Percentiles rank a stretch among this genome's conserved stretches.
Evolutionary conservation across 2,113 vertebrate species (phyloP).

Genomic region (Gallinago jamesoni): DNA sequence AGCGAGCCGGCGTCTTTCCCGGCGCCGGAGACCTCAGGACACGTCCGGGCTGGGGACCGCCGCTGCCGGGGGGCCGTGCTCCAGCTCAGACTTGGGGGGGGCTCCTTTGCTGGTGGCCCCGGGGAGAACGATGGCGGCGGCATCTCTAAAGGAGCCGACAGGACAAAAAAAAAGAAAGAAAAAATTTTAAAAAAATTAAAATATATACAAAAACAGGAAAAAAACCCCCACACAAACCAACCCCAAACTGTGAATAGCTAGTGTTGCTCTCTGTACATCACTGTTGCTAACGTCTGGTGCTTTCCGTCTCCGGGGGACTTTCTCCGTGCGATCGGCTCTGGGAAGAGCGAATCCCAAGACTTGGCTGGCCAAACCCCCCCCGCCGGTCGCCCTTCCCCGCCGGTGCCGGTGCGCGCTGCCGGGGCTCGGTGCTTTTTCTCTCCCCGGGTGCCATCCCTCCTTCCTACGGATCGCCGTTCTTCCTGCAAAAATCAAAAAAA

Average conservation of each 20-base stretch:
- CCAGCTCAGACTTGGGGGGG: neutral
- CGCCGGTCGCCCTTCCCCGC: neutral
- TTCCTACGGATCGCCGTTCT: constrained; percentile 43
- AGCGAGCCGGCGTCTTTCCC: neutral
- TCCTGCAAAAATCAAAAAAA: neutral
- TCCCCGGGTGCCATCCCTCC: constrained; percentile 50
- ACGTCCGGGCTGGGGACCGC: neutral
- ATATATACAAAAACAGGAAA: constrained; percentile 43
- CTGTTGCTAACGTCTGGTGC: constrained; percentile 74
- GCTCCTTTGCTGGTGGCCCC: neutral
- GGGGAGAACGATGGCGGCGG: neutral
- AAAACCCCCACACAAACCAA: constrained; percentile 33
- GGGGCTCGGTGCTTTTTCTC: constrained; percentile 29
- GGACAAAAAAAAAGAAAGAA: constrained; percentile 47
- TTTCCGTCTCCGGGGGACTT: constrained; percentile 63
- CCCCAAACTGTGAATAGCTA: constrained; percentile 78
- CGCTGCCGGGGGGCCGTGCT: neutral
- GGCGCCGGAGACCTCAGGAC: constrained; percentile 52
- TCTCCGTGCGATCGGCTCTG: constrained; percentile 29
- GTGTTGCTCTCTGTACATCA: constrained; percentile 47
- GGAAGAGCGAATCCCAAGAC: constrained; percentile 58
- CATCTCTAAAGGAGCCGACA: constrained; percentile 47
- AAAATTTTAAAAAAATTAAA: neutral
- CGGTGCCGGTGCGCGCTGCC: neutral
- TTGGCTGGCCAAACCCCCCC: neutral